phyloP scores from a whole-genome alignment of 2,113 vertebrate species.

The Carassius gibelio region DNA sequence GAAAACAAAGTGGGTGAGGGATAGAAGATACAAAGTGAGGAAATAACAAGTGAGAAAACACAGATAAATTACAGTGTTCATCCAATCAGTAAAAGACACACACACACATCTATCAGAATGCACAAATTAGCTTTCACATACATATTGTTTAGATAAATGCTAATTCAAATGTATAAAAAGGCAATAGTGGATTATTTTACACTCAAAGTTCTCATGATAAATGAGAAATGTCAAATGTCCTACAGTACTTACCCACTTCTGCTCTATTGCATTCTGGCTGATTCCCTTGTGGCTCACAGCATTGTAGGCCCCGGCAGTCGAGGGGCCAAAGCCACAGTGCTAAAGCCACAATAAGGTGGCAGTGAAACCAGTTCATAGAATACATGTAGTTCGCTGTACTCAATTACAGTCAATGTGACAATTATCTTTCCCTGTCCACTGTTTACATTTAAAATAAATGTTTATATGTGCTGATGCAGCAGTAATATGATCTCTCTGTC shows the following conservation, averaged over 20 bases:
- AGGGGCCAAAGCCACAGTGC: constrained; percentile 53
- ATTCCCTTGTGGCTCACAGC: constrained; percentile 59
- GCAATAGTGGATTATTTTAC: background rate
- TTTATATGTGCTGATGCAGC: background rate
- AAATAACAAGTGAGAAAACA: constrained; percentile 23
- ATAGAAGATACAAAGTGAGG: constrained; percentile 64
- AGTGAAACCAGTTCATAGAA: constrained; percentile 41
- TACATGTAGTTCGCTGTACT: background rate
- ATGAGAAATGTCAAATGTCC: constrained; percentile 52
- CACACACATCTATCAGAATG: background rate
- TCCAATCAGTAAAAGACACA: constrained; percentile 8
- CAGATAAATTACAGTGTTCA: constrained; percentile 26
- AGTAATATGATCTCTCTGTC: background rate
- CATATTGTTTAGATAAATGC: background rate
- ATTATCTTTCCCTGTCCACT: background rate
- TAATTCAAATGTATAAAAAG: background rate
- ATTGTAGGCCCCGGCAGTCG: constrained; percentile 63
- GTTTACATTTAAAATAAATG: background rate
- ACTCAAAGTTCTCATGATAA: background rate
- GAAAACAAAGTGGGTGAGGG: constrained; percentile 44
- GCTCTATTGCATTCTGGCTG: constrained; percentile 57
- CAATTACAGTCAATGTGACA: background rate
- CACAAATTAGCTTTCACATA: constrained; percentile 29
- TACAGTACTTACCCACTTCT: constrained; percentile 72
- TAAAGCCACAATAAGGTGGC: constrained; percentile 57